phyloP scores from a whole-genome alignment of 2,113 vertebrate genomes.

The Calyptomena viridis region DNA sequence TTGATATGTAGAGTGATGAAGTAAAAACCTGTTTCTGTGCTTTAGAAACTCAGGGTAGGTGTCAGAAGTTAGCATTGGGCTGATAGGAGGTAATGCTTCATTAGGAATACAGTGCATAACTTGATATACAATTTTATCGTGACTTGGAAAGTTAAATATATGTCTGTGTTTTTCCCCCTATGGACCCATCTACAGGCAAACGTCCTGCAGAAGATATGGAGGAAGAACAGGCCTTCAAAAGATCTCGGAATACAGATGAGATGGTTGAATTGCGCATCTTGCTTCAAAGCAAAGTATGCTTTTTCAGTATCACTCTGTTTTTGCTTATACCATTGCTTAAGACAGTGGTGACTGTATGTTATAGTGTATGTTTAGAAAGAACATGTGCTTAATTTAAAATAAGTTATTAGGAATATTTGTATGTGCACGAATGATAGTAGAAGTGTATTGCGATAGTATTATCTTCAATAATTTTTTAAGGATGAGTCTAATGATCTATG shows the following conservation, averaged over 20 bases:
- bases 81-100: not conserved
- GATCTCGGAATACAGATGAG: constrained; percentile 93
- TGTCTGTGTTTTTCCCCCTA: not conserved
- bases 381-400: not conserved
- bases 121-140: not conserved
- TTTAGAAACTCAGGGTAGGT: not conserved
- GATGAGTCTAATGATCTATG: not conserved
- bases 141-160: not conserved
- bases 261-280: constrained; percentile 95
- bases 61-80: not conserved
- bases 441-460: not conserved
- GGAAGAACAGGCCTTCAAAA: constrained; percentile 93
- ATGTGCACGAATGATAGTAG: not conserved
- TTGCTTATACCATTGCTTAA: not conserved
- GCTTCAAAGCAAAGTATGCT: constrained; percentile 94
- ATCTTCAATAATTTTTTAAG: not conserved
- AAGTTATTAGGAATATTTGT: not conserved
- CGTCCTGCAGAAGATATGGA: constrained; percentile 94
- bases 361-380: not conserved
- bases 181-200: constrained; percentile 83
- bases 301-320: not conserved
- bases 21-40: not conserved
- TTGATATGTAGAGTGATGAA: not conserved
- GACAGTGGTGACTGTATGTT: not conserved
- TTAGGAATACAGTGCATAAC: not conserved